phyloP scores from a whole-genome alignment of 1,140 invertebrate species.

The Daktulosphaira vitifoliae region DNA sequence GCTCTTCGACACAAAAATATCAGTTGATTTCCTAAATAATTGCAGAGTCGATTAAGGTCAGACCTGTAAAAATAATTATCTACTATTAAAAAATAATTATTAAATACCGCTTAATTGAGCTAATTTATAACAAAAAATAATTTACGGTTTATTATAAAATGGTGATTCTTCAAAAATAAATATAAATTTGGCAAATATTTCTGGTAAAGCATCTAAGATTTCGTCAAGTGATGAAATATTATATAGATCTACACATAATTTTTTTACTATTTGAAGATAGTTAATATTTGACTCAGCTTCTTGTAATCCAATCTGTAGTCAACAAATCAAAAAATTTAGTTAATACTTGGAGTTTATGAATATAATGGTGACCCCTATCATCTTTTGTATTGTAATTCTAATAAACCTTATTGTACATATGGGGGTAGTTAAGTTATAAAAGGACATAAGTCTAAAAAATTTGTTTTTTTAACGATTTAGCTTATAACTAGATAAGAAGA shows the following conservation, averaged over 20 bases:
- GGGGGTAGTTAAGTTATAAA: too few species aligned
- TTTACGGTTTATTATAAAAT: slow-evolving; percentile 2
- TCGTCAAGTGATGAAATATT: neutral
- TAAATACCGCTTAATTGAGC: neutral
- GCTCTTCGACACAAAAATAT: neutral
- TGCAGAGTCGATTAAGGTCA: neutral
- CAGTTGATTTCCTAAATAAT: neutral
- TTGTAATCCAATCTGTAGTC: neutral
- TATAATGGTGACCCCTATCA: too few species aligned
- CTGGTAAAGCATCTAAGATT: neutral
- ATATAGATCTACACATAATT: neutral
- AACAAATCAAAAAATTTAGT: neutral
- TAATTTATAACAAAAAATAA: too few species aligned
- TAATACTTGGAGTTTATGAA: too few species aligned
- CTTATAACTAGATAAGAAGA: too few species aligned
- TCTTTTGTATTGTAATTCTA: too few species aligned
- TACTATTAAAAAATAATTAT: neutral
- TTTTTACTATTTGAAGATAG: neutral
- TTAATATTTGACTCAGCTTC: slow-evolving; percentile 3
- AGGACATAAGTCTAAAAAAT: too few species aligned
- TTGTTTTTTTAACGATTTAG: too few species aligned
- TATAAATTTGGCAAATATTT: neutral
- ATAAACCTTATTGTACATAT: too few species aligned
- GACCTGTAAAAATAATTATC: too few species aligned
- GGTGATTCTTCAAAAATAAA: neutral